phyloP scores from a whole-genome alignment of 2,797 vertebrate genomes.

The Sebastes glaucus region DNA sequence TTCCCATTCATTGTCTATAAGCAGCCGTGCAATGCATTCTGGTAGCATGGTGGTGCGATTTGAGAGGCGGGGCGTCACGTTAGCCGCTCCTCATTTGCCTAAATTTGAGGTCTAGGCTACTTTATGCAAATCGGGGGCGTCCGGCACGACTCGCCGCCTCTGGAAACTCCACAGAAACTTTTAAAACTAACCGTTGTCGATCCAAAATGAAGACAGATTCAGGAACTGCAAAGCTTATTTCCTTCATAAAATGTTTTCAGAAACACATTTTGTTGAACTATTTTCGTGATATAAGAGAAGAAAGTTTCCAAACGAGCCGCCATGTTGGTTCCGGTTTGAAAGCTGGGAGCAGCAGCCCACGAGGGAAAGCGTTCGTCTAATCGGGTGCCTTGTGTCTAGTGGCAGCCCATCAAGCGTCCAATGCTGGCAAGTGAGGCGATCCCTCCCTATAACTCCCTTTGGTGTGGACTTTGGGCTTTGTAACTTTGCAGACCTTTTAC shows the following conservation, averaged over 20 bases:
- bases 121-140: neutral
- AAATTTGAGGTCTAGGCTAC: neutral
- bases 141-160: neutral
- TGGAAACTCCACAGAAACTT: neutral
- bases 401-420: no score
- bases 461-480: no score
- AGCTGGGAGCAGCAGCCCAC: no score
- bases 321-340: no score
- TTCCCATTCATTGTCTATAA: no score
- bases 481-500: neutral
- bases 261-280: neutral
- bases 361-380: no score
- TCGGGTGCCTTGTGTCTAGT: no score
- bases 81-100: neutral
- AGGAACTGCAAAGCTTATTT: neutral
- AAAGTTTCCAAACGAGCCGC: neutral
- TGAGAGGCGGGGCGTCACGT: fast-evolving
- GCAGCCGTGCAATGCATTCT: no score
- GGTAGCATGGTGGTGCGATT: no score
- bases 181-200: neutral
- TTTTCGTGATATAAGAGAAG: neutral
- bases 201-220: neutral
- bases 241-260: neutral
- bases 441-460: no score
- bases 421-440: no score